phyloP scores from a whole-genome alignment of 2,797 vertebrate genomes.

The Numenius phaeopus region DNA sequence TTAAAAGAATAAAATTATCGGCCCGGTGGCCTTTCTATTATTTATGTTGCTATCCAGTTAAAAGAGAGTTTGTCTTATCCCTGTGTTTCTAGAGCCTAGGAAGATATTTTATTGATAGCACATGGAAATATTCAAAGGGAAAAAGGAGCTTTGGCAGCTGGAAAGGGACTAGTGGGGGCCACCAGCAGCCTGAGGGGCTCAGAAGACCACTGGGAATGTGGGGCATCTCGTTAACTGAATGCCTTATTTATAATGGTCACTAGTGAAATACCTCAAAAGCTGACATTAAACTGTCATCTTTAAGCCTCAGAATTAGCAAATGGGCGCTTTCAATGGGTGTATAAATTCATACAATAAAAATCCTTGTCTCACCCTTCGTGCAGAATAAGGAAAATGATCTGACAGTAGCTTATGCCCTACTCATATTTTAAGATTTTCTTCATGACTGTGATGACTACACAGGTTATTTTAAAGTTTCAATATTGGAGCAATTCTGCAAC shows the following conservation, averaged over 20 bases:
- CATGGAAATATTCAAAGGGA: not conserved
- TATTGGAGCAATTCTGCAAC: not conserved
- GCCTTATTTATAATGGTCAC: not conserved
- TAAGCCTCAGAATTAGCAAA: not conserved
- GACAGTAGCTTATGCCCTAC: not conserved
- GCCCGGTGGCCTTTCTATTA: not conserved
- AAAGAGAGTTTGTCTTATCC: not conserved
- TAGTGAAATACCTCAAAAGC: not conserved
- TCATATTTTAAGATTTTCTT: not conserved
- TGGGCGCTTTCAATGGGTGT: fast-evolving
- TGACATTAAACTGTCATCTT: not conserved
- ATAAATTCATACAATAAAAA: not conserved
- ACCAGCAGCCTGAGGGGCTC: not conserved
- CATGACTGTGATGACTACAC: not conserved
- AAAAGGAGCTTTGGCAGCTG: not conserved
- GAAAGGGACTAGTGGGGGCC: not conserved
- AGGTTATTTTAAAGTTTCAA: not conserved
- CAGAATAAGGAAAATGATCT: not conserved
- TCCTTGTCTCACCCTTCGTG: not conserved
- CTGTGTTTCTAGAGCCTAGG: not conserved
- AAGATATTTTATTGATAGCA: constrained; percentile 8
- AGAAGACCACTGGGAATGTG: not conserved
- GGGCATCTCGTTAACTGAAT: not conserved
- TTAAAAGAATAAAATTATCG: not conserved
- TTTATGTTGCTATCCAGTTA: not conserved